Conservation (phyloP, 2,113 vertebrate genomes). For the Syngnathoides biaculeatus region DNA sequence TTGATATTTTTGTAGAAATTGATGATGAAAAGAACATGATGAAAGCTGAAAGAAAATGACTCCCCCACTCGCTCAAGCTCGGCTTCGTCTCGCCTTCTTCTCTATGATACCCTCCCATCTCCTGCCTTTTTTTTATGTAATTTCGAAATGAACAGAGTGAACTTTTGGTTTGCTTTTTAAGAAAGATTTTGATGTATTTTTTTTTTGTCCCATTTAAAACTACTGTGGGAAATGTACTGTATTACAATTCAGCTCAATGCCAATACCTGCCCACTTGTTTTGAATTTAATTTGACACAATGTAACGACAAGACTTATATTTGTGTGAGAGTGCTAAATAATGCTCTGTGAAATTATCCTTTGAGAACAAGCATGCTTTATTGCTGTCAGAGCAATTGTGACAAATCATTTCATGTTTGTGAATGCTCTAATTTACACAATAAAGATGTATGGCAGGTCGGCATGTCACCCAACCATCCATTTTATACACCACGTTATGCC, state of each 20-base stretch:
- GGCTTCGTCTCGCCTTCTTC: background rate
- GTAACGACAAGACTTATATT: background rate
- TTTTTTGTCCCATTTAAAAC: background rate
- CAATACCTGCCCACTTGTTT: background rate
- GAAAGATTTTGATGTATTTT: background rate
- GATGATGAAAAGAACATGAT: constrained; percentile 1
- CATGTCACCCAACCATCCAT: background rate
- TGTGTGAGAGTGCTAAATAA: background rate
- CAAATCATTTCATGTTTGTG: background rate
- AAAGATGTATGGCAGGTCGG: background rate
- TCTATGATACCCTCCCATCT: background rate
- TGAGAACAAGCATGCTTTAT: background rate
- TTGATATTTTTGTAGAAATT: background rate
- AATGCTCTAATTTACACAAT: background rate
- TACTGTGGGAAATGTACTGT: background rate
- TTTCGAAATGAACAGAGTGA: background rate
- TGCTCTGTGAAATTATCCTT: background rate
- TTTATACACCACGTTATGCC: background rate
- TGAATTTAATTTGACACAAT: background rate
- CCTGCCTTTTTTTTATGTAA: background rate
- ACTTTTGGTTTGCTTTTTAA: background rate
- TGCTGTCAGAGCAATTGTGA: background rate
- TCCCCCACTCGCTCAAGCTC: background rate
- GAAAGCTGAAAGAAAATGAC: background rate
- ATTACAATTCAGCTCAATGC: background rate